Conservation (phyloP, 2,888 invertebrate genomes). For the Odontomyia ornata region DNA sequence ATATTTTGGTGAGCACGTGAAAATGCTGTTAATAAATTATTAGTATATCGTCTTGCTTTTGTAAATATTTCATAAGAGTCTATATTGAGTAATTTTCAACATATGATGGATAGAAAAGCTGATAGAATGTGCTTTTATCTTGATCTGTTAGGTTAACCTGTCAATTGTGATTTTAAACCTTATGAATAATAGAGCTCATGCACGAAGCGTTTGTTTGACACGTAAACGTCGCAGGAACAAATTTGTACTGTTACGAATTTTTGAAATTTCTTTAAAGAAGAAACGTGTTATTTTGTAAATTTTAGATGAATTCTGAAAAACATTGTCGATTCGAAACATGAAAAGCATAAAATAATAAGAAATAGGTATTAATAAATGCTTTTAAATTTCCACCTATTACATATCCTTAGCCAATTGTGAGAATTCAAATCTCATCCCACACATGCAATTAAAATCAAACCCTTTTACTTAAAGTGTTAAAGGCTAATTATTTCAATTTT, state of each 20-base stretch:
- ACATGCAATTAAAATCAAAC: too few species aligned
- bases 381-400: too few species aligned
- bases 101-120: background rate
- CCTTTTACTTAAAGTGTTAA: too few species aligned
- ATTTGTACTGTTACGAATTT: too few species aligned
- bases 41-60: background rate
- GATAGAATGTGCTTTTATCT: background rate
- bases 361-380: too few species aligned
- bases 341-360: too few species aligned
- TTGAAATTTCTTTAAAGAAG: too few species aligned
- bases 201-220: background rate
- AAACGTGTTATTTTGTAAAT: too few species aligned
- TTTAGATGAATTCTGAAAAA: too few species aligned
- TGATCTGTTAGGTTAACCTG: background rate
- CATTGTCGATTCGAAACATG: too few species aligned
- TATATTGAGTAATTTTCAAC: background rate
- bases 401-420: too few species aligned
- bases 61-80: background rate
- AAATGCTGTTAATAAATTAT: slow-evolving; percentile 6
- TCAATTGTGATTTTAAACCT: background rate
- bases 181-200: background rate
- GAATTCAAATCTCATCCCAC: too few species aligned
- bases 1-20: background rate
- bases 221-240: background rate
- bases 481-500: background rate